Base-by-base conservation (phyloP, 1,140 invertebrate species). In the Drosophila athabasca region DNA sequence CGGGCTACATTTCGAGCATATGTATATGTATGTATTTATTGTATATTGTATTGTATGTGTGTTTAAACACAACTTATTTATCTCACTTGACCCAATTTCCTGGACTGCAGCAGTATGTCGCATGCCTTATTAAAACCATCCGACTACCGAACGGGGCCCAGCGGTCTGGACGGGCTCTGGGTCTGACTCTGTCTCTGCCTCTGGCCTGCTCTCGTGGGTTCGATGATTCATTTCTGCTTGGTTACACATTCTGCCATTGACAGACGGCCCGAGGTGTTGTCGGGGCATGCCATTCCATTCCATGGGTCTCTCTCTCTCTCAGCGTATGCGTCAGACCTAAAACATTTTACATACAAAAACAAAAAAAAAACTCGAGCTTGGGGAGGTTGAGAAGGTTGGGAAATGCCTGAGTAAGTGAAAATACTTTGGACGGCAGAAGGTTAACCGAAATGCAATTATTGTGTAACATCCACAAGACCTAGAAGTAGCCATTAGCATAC, bases 81-180 rank as follows among this genome's bases (percentile, higher is more conserved):
- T 88, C 82, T 87, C 76, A 68, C 62, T 67, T 83, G 83, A 88
- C 83, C 83, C 72, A 87, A 88, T 88, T 87, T 70, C 22, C 22
- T 39, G 35, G 35, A 35, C 35, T 39, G 7, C 8, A 31, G 31
- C 31, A 31, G 59, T 75, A 60, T 81, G 73, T 82, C 73, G 69
- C 58, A 46, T 76, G 78, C 70, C 79, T 87, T 87, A 87, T 87
- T 88, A 82, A 85, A 85, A 60, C 46, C 65, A 61, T 72, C 51
- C n/a, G 55, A 76, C 72, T 75, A 76, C 72, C 71, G 55, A 55
- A 53, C 44, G 72, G 15, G 53, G 72, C 71, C 71, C 71, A 55
- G 61, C 62, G 62, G 72, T 76, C 72, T 76, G 71, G 71, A 52
- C 39, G 55, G 62, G 26, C 24, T 8, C n/a, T 51, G 29, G 49